Conservation (phyloP, 2,113 vertebrate genomes). For the Anhinga rufa region DNA sequence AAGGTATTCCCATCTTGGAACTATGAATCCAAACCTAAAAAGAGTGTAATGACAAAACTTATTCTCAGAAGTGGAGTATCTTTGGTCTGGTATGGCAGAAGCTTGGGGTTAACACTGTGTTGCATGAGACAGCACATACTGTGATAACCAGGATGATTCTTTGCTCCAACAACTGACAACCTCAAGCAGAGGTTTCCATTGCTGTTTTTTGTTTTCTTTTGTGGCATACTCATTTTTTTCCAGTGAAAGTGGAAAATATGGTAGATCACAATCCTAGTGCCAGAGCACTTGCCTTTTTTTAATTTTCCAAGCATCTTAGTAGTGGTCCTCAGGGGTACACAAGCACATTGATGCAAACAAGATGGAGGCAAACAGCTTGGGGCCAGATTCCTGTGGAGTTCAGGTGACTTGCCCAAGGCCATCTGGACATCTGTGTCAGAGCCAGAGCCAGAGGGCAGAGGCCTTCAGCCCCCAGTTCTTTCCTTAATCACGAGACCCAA, state of each 20-base stretch:
- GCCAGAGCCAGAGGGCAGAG: neutral
- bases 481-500: neutral
- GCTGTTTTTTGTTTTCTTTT: neutral
- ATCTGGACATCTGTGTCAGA: neutral
- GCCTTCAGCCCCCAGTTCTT: neutral
- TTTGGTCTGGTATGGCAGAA: neutral
- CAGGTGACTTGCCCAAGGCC: neutral
- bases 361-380: neutral
- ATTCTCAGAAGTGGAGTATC: neutral
- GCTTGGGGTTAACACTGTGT: fast-evolving
- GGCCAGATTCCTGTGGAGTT: neutral
- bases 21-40: neutral
- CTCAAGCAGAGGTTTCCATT: neutral
- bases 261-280: neutral
- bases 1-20: neutral
- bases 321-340: neutral
- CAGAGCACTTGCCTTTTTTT: neutral
- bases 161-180: neutral
- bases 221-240: neutral
- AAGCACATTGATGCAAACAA: neutral
- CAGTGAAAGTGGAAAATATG: neutral
- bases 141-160: neutral
- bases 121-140: neutral
- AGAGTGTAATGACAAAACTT: neutral
- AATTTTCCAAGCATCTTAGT: neutral